Base-by-base conservation (phyloP, 2,113 vertebrate genomes). In the Platycercus adscitus region DNA sequence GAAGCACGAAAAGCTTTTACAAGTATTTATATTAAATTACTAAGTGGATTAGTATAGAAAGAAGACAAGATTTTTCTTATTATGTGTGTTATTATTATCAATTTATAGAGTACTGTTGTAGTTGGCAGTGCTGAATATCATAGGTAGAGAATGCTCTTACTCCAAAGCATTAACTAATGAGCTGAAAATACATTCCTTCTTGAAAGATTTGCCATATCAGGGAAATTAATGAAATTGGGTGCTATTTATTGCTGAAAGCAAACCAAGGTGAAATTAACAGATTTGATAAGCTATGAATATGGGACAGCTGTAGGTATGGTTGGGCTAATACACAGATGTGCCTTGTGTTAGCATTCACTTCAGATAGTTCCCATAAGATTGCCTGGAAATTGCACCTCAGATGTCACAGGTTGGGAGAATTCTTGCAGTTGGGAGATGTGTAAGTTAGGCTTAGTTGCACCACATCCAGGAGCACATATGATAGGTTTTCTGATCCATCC, bases 391-490 rank as follows among this genome's bases (percentile, higher is more conserved):
- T 11, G 28, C 7, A 41, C 9, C 35, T 88, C 53, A 58, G 70
- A 43, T 13, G 11, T 44, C 66, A 60, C 13, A 35, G 29, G 26
- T 0, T 75, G 66, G 65, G 79, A 71, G 12, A 4, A 26, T 7
- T 66, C 31, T 12, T 1, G 1, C 0, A 0, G 10, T 37, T 20
- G 7, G 13, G 6, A 23, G 5, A 58, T 0, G 1, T 0, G 0
- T n/a, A 69, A 60, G 2, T 46, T 73, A 17, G 21, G 65, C 28
- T 77, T 44, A 44, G 28, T n/a, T 72, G 0, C 21, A 56, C 18
- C 29, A 24, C 19, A 31, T 56, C 39, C 33, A 72, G 71, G 3
- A 88, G 10, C 29, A 66, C 33, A 26, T 17, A 26, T 20, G 3
- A 2, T 4, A 55, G 17, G 6, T 35, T 85, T 94, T 79, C 37